Evolutionary conservation across 2,888 invertebrate genomes (phyloP).

Genomic region (Eristalinus aeneus): DNA sequence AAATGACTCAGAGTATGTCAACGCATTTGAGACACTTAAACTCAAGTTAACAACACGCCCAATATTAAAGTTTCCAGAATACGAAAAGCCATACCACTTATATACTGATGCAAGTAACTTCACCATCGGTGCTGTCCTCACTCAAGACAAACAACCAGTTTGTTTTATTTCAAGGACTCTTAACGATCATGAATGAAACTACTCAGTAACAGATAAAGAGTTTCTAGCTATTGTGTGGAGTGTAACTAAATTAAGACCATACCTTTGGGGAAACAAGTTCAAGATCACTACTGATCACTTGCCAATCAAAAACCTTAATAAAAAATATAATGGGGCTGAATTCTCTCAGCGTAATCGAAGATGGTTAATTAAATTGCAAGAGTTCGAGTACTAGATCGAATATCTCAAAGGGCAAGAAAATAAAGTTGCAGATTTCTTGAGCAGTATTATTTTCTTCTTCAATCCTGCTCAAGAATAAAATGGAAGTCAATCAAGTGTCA

Average conservation of each 20-base stretch:
- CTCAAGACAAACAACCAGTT: constrained; percentile 35
- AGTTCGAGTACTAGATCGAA: not conserved
- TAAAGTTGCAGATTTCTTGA: constrained; percentile 39
- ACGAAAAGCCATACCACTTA: constrained; percentile 55
- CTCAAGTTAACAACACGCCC: constrained; percentile 30
- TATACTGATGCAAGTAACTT: not conserved
- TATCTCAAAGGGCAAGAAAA: constrained; percentile 69
- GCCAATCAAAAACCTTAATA: not conserved
- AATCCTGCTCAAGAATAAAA: not conserved
- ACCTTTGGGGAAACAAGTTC: too few relatives aligned
- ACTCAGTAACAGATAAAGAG: too few relatives aligned
- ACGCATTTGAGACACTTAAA: constrained; percentile 40
- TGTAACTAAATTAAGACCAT: too few relatives aligned
- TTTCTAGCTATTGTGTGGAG: too few relatives aligned
- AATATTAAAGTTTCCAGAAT: constrained; percentile 74
- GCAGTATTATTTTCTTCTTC: too few relatives aligned
- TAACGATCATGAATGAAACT: constrained; percentile 3
- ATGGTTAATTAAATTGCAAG: constrained; percentile 40
- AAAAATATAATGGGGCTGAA: not conserved
- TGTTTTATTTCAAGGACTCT: constrained; percentile 19
- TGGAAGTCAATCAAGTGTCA: constrained; percentile 13
- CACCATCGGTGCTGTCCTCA: constrained; percentile 1
- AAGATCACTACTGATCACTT: too few relatives aligned
- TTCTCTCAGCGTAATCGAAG: constrained; percentile 5
- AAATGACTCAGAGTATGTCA: constrained; percentile 31